phyloP scores from a whole-genome alignment of 2,888 invertebrate genomes.

The Polyommatus iphigenia region DNA sequence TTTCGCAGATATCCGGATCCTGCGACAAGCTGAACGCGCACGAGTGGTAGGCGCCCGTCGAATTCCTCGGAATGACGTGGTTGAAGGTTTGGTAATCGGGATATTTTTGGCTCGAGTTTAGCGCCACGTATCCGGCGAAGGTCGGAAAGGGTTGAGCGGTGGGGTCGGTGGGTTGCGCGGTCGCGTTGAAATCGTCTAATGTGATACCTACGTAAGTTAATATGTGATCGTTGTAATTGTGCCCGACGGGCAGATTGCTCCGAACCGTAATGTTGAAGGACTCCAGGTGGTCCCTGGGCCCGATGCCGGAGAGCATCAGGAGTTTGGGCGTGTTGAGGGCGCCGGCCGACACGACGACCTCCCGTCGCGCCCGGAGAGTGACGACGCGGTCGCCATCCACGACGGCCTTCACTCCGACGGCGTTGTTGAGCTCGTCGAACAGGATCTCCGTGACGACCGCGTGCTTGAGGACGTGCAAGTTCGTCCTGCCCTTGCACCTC shows the following conservation, averaged over 20 bases:
- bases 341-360: constrained; percentile 54
- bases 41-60: constrained; percentile 42
- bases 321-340: constrained; percentile 51
- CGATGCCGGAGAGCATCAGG: constrained; percentile 55
- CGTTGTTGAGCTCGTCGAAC: constrained; percentile 49
- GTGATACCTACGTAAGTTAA: constrained; percentile 30
- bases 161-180: constrained; percentile 36
- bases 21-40: constrained; percentile 47
- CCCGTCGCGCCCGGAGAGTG: constrained; percentile 46
- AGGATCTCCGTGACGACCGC: constrained; percentile 49
- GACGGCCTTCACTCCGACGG: constrained; percentile 46
- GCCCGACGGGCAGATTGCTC: not conserved
- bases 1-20: constrained; percentile 45
- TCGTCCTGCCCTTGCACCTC: constrained; percentile 44
- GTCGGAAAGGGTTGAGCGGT: constrained; percentile 38
- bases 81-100: constrained; percentile 47
- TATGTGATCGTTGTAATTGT: constrained; percentile 4
- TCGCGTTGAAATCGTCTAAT: constrained; percentile 35
- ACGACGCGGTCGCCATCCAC: constrained; percentile 39
- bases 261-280: constrained; percentile 27
- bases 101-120: constrained; percentile 42
- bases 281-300: constrained; percentile 49
- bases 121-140: constrained; percentile 42
- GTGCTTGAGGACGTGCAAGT: constrained; percentile 49
- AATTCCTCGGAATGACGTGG: constrained; percentile 43